phyloP scores from a whole-genome alignment of 2,113 vertebrate species.

The Grantiella picta region DNA sequence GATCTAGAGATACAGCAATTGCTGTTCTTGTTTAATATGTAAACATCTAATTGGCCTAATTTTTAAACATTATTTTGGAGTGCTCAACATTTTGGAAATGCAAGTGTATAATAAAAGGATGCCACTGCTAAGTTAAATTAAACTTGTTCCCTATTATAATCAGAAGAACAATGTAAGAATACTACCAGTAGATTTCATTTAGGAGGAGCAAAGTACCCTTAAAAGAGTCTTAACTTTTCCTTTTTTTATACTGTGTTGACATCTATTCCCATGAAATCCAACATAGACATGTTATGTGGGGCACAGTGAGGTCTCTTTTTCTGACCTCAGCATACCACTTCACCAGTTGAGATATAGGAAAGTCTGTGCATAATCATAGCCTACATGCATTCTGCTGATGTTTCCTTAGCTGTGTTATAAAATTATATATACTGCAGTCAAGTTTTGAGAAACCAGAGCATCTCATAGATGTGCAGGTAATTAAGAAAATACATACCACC shows the following conservation, averaged over 20 bases:
- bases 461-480: not conserved
- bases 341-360: not conserved
- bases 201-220: not conserved
- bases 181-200: not conserved
- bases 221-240: not conserved
- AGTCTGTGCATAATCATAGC: not conserved
- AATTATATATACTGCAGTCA: not conserved
- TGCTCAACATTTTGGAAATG: not conserved
- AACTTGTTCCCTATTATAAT: not conserved
- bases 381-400: not conserved
- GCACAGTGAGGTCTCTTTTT: not conserved
- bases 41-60: not conserved
- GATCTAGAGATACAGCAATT: not conserved
- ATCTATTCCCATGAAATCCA: not conserved
- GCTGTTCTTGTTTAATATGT: not conserved
- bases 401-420: not conserved
- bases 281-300: not conserved
- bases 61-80: not conserved
- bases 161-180: not conserved
- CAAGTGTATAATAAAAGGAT: not conserved
- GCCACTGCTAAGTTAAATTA: not conserved
- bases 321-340: not conserved
- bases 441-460: not conserved
- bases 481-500: not conserved
- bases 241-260: not conserved